A percentile compares a stretch with the other conserved stretches of the same genome.
Conservation (phyloP, 2,888 invertebrate genomes). For the Agriopis aurantiaria region DNA sequence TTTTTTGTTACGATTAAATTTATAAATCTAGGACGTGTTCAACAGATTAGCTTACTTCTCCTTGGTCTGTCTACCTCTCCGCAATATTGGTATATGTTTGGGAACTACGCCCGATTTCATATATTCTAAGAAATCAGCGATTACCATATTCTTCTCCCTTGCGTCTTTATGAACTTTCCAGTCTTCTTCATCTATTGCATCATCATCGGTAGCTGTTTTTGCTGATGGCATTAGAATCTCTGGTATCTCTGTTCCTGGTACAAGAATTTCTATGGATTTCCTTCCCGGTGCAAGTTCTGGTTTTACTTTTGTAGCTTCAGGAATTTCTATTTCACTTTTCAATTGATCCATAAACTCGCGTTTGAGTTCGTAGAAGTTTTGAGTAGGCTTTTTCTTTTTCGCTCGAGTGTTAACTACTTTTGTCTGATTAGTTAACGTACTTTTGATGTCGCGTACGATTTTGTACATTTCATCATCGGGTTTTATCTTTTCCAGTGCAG, state of each 20-base stretch:
- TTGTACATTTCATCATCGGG: conserved; percentile 1
- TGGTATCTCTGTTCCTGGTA: not conserved
- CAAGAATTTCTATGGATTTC: no score
- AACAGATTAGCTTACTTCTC: not conserved
- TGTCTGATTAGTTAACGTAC: not conserved
- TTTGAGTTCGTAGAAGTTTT: conserved; percentile 1
- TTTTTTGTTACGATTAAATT: no score
- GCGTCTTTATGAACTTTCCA: not conserved
- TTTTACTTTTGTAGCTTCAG: not conserved
- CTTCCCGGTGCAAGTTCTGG: not conserved
- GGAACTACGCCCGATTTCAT: not conserved
- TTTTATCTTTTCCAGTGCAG: not conserved
- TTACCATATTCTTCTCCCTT: not conserved
- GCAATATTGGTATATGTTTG: not conserved
- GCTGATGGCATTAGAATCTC: not conserved
- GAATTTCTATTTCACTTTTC: conserved; percentile 7
- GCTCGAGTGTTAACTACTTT: not conserved
- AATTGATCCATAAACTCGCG: not conserved
- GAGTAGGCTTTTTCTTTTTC: not conserved
- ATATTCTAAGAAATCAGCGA: conserved; percentile 1
- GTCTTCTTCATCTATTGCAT: not conserved
- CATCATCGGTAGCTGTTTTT: not conserved
- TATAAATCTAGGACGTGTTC: no score
- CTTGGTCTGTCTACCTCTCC: not conserved
- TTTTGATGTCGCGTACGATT: conserved; percentile 10